Evolutionary conservation across 2,113 vertebrate genomes (phyloP), one percentile per base, ranked within the genome.

Genomic region (Brachionichthys hirsutus): DNA sequence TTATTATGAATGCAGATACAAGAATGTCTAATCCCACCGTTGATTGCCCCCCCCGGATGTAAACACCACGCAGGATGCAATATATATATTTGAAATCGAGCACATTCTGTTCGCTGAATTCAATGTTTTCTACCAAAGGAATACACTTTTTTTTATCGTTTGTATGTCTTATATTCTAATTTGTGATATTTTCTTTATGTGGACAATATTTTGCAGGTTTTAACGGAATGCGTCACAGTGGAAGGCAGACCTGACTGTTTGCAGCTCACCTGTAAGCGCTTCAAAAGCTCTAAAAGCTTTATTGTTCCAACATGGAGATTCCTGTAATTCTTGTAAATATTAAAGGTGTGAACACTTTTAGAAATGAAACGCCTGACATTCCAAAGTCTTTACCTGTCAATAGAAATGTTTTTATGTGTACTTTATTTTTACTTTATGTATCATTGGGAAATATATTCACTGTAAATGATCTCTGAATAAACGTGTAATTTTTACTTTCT

Each of bases 101-200:
- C 75, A 75, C 82, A 82, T 55, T 50, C 58, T 36, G 34, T 52
- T 75, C 67, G 53, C 43, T 72, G 62, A 77, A 54, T 76, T 45
- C 51, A 55, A 78, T 50, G 64, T 85, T 86, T 89, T 88, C 73
- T 89, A 89, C 87, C 85, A 89, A 89, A 89, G 83, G 73, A 83
- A 70, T 65, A 58, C 68, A 80, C 71, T 83, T 87, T 85, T 84
- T 85, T 84, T 69, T 83, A 81, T 68, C 40, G 50, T 3, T 30
- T 30, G 70, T 54, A 55, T 73, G 82, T 85, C 70, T 79, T 75
- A 66, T 77, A 70, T 69, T 82, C 67, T 77, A n/a, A n/a, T n/a
- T 60, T 59, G 69, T 77, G 62, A 18, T 53, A 73, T 73, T 19
- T 30, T 30, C 8, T 30, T 30, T 30, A 30, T 70, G 62, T 81